These are phyloP conservation scores for Amorpha juglandis DNA, from an alignment of 2,888 invertebrate species.

Conservation along the genomic window DNA sequence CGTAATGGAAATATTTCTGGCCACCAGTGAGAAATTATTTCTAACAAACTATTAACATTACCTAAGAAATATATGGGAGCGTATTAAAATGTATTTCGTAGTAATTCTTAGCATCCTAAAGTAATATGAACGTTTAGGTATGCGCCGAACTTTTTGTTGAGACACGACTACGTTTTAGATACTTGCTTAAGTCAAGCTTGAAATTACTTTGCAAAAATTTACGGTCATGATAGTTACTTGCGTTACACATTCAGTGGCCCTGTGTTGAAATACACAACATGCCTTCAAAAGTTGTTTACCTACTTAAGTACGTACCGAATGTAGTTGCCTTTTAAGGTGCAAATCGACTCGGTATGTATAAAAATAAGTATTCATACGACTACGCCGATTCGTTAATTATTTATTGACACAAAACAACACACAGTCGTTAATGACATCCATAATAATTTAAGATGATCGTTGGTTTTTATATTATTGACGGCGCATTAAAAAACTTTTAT, in stretches of 20 bases:
- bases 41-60: neutral
- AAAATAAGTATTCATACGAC: neutral
- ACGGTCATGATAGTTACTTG: slow-evolving; percentile 14
- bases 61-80: neutral
- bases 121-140: neutral
- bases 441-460: neutral
- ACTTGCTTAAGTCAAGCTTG: neutral
- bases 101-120: neutral
- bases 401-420: neutral
- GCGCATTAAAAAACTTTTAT: neutral
- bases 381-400: neutral
- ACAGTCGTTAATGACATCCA: neutral
- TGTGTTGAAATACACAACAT: slow-evolving; percentile 19
- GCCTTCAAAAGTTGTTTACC: slow-evolving; percentile 25
- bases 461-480: neutral
- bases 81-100: neutral
- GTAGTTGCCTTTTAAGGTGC: slow-evolving; percentile 6
- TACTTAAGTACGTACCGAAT: slow-evolving; percentile 19
- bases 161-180: neutral
- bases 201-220: slow-evolving; percentile 3
- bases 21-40: slow-evolving; percentile 13
- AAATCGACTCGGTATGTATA: slow-evolving; percentile 6
- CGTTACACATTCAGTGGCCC: slow-evolving; percentile 20
- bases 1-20: slow-evolving; percentile 6
- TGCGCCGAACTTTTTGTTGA: neutral